Percentiles rank a stretch among this genome's conserved stretches.
phyloP scores from a whole-genome alignment of 2,797 vertebrate species.

The Dallia pectoralis region DNA sequence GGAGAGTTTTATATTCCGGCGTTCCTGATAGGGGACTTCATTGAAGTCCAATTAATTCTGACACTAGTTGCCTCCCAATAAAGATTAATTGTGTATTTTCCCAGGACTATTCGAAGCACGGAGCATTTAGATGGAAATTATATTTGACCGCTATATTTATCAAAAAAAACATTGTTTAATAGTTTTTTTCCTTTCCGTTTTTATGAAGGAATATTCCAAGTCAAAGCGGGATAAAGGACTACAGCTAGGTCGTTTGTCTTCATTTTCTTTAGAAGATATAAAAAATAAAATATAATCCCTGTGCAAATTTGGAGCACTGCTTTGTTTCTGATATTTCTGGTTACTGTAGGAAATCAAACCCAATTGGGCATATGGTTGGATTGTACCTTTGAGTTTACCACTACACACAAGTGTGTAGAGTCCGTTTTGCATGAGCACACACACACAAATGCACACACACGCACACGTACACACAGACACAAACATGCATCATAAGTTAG shows the following conservation, averaged over 20 bases:
- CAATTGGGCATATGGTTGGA: background rate
- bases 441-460: background rate
- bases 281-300: background rate
- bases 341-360: background rate
- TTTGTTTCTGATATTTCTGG: conserved; percentile 4
- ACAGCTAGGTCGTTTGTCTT: conserved; percentile 47
- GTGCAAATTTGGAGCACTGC: background rate
- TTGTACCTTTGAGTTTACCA: background rate
- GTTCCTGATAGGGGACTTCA: conserved; percentile 16
- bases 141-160: background rate
- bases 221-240: conserved; percentile 30
- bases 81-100: conserved; percentile 16
- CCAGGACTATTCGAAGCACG: background rate
- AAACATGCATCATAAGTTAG: conserved; percentile 15
- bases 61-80: conserved; percentile 12
- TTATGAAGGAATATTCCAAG: conserved; percentile 3
- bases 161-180: background rate
- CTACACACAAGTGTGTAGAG: background rate
- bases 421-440: background rate
- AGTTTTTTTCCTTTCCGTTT: background rate
- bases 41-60: conserved; percentile 26
- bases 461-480: conserved; percentile 2
- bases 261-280: background rate
- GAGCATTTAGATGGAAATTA: background rate
- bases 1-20: conserved; percentile 17